Conservation (phyloP, 1,140 invertebrate species). For the Ceratitis capitata region DNA sequence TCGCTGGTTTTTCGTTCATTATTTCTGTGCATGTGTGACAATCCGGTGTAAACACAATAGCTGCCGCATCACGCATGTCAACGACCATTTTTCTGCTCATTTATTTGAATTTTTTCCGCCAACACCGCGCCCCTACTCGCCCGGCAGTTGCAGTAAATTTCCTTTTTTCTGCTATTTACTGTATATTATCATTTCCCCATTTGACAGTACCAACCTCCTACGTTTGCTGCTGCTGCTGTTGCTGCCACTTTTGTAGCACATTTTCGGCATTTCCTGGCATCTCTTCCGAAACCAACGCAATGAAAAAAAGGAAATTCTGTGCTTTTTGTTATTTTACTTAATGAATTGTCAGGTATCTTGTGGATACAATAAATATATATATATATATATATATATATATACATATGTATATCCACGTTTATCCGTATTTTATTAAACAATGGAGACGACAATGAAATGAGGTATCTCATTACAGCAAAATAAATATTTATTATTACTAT, state of each 20-base stretch:
- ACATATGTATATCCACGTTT: not conserved
- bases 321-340: too few relatives aligned
- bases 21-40: not conserved
- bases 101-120: conserved; percentile 9
- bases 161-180: not conserved
- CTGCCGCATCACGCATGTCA: conserved; percentile 18
- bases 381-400: not conserved
- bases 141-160: too few relatives aligned
- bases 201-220: not conserved
- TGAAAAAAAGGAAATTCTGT: not conserved
- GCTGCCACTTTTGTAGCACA: not conserved
- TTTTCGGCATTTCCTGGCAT: not conserved
- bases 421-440: not conserved
- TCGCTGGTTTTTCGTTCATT: not conserved
- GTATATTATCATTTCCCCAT: not conserved
- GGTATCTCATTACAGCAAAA: not conserved
- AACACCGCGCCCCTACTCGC: not conserved
- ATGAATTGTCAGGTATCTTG: too few relatives aligned
- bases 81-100: conserved; percentile 31
- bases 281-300: not conserved
- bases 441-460: not conserved
- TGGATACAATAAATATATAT: not conserved
- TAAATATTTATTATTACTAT: not conserved
- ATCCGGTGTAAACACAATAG: not conserved
- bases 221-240: not conserved